Conservation (phyloP, 2,888 invertebrate species). For the Thecophora atra region DNA sequence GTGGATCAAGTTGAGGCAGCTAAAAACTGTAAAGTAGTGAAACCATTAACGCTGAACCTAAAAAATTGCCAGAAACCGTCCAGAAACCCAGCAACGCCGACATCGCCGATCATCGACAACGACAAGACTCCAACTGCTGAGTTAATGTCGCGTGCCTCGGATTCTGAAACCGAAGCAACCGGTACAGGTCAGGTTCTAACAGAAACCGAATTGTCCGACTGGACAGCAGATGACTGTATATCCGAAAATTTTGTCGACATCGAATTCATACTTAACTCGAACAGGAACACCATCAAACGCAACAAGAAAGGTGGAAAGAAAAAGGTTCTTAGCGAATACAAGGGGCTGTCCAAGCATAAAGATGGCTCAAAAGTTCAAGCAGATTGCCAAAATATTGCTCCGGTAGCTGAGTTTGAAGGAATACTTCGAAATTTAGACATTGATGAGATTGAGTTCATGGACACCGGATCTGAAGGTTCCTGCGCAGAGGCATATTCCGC, state of each 20-base stretch:
- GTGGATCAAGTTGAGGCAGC: conserved; percentile 54
- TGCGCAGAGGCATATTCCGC: conserved; percentile 73
- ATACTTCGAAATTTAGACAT: conserved; percentile 69
- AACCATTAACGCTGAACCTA: conserved; percentile 58
- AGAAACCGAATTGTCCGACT: conserved; percentile 89
- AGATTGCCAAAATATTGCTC: conserved; percentile 52
- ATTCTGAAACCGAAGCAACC: conserved; percentile 76
- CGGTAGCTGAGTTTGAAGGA: conserved; percentile 62
- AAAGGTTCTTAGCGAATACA: background rate
- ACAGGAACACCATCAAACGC: conserved; percentile 64
- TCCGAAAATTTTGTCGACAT: conserved; percentile 79
- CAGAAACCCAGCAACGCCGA: conserved; percentile 50
- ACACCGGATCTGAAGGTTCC: conserved; percentile 84
- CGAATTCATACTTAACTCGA: conserved; percentile 71
- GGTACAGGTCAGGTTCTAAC: conserved; percentile 75
- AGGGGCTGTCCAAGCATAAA: background rate
- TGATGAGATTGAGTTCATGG: conserved; percentile 87
- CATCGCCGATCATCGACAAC: conserved; percentile 52
- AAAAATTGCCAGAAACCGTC: conserved; percentile 49
- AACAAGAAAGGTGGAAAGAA: conserved; percentile 59
- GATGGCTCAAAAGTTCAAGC: conserved; percentile 28
- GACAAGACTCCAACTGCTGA: conserved; percentile 65
- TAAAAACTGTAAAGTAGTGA: conserved; percentile 54
- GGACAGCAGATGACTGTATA: conserved; percentile 84
- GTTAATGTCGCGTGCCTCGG: conserved; percentile 68